Evolutionary conservation across 2,888 invertebrate species (phyloP), one percentile per base, ranked within the genome.

Genomic region (Drosophila mimica): DNA sequence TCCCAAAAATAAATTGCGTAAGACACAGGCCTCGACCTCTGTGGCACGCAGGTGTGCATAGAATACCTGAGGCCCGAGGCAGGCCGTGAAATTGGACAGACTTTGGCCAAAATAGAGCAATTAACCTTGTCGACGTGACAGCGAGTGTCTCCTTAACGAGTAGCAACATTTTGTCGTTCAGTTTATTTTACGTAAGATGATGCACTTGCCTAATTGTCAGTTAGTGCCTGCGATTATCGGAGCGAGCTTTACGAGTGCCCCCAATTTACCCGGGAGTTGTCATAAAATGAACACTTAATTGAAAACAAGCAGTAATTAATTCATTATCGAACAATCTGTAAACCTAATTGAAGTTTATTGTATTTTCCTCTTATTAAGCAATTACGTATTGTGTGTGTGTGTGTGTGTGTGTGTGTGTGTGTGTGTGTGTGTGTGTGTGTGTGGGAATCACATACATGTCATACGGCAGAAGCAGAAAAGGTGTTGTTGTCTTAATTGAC

Each of bases 81-180:
- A 25, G 65, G 46, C 60, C 77, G 38, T 76, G 53, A 77, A 80
- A 74, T 68, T 58, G 36, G 31, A 11, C 63, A 57, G 38, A 61
- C 58, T 48, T 43, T 70, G 49, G 53, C 70, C 79, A 71, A 88
- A 86, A 83, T 83, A 83, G 82, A 85, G 89, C 74, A 83, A 85
- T 85, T 85, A 85, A 74, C 89, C 87, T 86, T 80, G 82, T 52
- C 83, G 86, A 88, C 85, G 85, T 88, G 85, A 63, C 74, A 53
- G 65, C 58, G 58, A 71, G 46, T 49, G 46, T 38, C 30, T 74
- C 13, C 38, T 64, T 59, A 61, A 20, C 20, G 43, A 53, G 51
- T 52, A 28, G 54, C 60, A 69, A 64, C 76, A 51, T 76, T 72
- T 64, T 70, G 60, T 66, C 66, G 64, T 33, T 53, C 28, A 31